Evolutionary conservation across 2,888 invertebrate species (phyloP).

Genomic region (Stratiomys singularior): DNA sequence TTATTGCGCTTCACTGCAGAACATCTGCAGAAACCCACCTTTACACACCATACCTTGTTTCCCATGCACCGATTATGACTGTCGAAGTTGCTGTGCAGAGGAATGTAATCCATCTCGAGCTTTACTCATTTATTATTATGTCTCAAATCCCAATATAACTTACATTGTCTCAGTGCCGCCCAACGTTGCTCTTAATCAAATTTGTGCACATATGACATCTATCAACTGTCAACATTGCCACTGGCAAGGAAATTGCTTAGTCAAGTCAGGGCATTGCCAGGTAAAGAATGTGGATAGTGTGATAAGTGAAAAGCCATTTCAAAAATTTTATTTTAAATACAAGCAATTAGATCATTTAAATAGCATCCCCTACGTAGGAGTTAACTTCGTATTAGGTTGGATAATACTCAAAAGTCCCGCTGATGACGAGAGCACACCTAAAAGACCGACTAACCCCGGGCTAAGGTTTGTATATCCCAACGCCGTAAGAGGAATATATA

Average conservation of each 20-base stretch:
- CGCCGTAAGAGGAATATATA: conserved; percentile 86
- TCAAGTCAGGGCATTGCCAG: too few relatives aligned
- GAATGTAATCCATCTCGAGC: conserved; percentile 70
- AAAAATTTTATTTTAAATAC: too few relatives aligned
- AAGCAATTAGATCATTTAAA: background rate
- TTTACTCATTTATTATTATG: too few relatives aligned
- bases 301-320: too few relatives aligned
- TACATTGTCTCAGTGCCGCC: too few relatives aligned
- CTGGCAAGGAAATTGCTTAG: too few relatives aligned
- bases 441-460: conserved; percentile 79
- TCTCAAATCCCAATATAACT: too few relatives aligned
- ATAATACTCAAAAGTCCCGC: conserved; percentile 81
- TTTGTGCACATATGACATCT: too few relatives aligned
- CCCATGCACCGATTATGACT: conserved; percentile 88
- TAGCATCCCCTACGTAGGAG: conserved; percentile 67
- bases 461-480: conserved; percentile 82
- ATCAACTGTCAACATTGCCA: too few relatives aligned
- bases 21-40: conserved; percentile 65
- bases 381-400: conserved; percentile 81
- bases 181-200: too few relatives aligned
- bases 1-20: conserved; percentile 29
- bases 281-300: too few relatives aligned
- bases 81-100: conserved; percentile 73
- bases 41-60: conserved; percentile 88
- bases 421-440: conserved; percentile 84